A percentile compares a stretch with the other conserved stretches of the same genome.
phyloP scores from a whole-genome alignment of 1,140 invertebrate species.

The Conus betulinus region DNA sequence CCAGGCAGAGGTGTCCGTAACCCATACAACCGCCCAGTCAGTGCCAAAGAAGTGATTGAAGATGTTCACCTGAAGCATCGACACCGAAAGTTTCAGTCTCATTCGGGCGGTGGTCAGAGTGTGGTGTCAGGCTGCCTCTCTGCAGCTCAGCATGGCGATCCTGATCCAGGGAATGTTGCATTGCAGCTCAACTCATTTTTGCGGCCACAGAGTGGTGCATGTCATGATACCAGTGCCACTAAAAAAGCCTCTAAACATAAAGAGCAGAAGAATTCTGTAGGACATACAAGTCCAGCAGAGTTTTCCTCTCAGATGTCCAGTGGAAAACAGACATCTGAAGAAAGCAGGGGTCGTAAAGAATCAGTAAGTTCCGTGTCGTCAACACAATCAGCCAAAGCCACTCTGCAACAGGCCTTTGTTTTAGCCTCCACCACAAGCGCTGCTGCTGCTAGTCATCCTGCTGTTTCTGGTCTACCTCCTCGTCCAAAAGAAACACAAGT shows the following conservation, averaged over 20 bases:
- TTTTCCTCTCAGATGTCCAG: neutral
- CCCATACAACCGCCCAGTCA: slow-evolving; percentile 68
- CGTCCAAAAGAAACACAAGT: neutral
- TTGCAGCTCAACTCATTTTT: slow-evolving; percentile 68
- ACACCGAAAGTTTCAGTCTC: neutral
- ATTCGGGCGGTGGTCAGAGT: neutral
- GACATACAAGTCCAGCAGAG: neutral
- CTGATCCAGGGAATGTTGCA: slow-evolving; percentile 1
- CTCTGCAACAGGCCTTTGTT: neutral
- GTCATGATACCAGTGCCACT: neutral
- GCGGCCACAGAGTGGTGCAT: slow-evolving; percentile 62
- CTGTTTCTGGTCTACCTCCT: neutral
- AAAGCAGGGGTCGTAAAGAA: neutral
- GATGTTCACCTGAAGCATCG: slow-evolving; percentile 42
- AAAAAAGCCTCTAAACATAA: neutral
- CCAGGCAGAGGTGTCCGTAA: slow-evolving; percentile 35
- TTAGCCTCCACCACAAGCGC: neutral
- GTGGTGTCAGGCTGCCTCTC: neutral
- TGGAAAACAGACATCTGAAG: neutral
- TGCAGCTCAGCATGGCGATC: neutral
- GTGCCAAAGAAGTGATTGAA: slow-evolving; percentile 69
- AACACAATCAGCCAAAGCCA: neutral
- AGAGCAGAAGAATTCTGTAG: neutral
- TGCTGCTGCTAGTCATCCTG: slow-evolving; percentile 10
- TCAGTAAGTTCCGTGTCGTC: neutral